Evolutionary conservation across 2,797 vertebrate genomes (phyloP).

Genomic region (Sparus aurata): DNA sequence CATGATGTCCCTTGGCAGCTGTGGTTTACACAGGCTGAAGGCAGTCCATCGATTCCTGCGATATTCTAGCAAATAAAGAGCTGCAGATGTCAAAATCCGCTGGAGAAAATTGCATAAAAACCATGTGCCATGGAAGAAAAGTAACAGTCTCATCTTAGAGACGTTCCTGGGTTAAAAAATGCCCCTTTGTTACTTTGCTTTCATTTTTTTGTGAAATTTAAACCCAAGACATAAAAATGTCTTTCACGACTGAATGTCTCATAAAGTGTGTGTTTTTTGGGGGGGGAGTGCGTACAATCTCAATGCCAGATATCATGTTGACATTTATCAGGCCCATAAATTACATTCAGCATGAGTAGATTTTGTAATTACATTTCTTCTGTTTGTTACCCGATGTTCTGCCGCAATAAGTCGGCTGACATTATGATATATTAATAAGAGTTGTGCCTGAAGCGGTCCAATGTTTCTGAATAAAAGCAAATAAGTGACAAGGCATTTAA

Average conservation of each 20-base stretch:
- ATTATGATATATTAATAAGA: conserved; percentile 71
- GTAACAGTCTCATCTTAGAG: conserved; percentile 22
- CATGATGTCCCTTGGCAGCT: conserved; percentile 3
- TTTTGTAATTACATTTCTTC: conserved; percentile 69
- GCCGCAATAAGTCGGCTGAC: conserved; percentile 51
- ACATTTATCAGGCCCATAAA: conserved; percentile 57
- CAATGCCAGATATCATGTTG: conserved; percentile 38
- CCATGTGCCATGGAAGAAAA: conserved; percentile 28
- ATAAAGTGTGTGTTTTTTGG: conserved; percentile 28
- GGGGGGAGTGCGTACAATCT: not conserved
- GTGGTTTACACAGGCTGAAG: conserved; percentile 1
- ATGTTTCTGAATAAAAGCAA: conserved; percentile 44
- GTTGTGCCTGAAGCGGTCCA: conserved; percentile 48
- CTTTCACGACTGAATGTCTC: conserved; percentile 14
- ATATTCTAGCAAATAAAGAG: conserved; percentile 26
- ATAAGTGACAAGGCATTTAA: conserved; percentile 51
- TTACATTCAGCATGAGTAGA: conserved; percentile 56
- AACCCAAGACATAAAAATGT: conserved; percentile 27
- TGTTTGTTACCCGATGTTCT: conserved; percentile 63
- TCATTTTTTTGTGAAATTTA: conserved; percentile 17
- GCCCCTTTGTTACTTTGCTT: conserved; percentile 33
- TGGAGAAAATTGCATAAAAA: conserved; percentile 23
- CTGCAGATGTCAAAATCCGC: conserved; percentile 33
- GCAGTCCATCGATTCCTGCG: conserved; percentile 12
- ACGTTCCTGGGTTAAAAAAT: conserved; percentile 24